Conservation (phyloP, 2,888 invertebrate species). For the Prosapia bicincta region DNA sequence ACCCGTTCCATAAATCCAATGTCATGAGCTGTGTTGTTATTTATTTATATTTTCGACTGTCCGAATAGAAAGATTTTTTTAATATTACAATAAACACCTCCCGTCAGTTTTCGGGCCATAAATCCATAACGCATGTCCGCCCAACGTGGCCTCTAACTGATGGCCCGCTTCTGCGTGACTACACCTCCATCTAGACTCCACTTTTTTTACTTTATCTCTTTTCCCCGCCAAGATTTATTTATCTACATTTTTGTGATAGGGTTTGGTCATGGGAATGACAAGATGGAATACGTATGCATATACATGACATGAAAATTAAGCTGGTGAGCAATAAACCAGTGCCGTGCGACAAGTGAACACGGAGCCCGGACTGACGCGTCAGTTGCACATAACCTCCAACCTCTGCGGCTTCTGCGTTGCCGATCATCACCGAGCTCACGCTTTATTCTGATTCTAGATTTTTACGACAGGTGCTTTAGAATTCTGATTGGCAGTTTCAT, state of each 20-base stretch:
- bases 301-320: not conserved
- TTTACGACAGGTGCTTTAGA: not conserved
- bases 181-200: not conserved
- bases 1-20: constrained; percentile 19
- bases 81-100: constrained; percentile 24
- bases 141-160: not conserved
- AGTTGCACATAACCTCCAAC: too few species aligned
- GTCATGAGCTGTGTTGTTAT: constrained; percentile 16
- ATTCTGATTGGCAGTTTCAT: not conserved
- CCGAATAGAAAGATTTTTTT: constrained; percentile 16
- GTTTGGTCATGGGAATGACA: not conserved
- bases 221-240: not conserved
- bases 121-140: constrained; percentile 6
- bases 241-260: constrained; percentile 2
- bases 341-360: not conserved
- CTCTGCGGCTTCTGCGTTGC: not conserved
- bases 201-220: not conserved
- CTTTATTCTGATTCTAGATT: not conserved
- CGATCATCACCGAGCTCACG: not conserved
- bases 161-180: not conserved
- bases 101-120: constrained; percentile 18
- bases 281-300: not conserved
- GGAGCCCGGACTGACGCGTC: not conserved
- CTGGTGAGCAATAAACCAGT: not conserved
- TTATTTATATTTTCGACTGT: constrained; percentile 23